phyloP scores from a whole-genome alignment of 2,113 vertebrate species.

The Paratilapia polleni region DNA sequence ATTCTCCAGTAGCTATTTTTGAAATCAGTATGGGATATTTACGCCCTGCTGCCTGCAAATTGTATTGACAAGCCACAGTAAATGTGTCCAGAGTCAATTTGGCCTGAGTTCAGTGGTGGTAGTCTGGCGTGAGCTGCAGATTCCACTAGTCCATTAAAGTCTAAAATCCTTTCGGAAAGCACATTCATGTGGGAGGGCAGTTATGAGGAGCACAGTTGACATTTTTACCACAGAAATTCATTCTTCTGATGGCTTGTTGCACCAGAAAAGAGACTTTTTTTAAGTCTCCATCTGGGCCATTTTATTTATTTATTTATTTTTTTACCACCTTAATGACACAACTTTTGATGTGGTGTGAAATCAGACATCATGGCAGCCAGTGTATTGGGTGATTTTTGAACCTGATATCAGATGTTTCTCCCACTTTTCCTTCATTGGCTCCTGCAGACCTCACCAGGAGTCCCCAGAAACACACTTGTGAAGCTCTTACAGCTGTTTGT shows the following conservation, averaged over 20 bases:
- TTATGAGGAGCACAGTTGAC: not conserved
- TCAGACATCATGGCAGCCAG: not conserved
- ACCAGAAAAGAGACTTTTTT: not conserved
- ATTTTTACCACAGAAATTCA: slow-evolving; percentile 9
- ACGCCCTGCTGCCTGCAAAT: slow-evolving; percentile 41
- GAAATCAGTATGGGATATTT: slow-evolving; percentile 35
- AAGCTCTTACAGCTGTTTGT: not conserved
- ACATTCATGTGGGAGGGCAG: slow-evolving; percentile 1
- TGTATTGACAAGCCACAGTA: slow-evolving; percentile 63
- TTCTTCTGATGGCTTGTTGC: not conserved
- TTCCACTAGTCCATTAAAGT: slow-evolving; percentile 57
- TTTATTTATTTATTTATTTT: not conserved
- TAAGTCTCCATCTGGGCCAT: not conserved
- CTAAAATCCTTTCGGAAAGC: slow-evolving; percentile 52
- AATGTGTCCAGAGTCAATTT: slow-evolving; percentile 66
- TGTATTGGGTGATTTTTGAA: not conserved
- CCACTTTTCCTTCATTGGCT: not conserved
- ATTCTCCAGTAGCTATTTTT: slow-evolving; percentile 33
- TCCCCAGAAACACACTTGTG: not conserved
- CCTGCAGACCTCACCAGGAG: not conserved
- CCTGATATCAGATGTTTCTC: not conserved
- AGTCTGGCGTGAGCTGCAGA: slow-evolving; percentile 49
- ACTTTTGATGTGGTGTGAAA: not conserved
- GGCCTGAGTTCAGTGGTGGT: slow-evolving; percentile 47
- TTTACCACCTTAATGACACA: not conserved